phyloP scores from a whole-genome alignment of 2,113 vertebrate species.

The Triplophysa rosa region DNA sequence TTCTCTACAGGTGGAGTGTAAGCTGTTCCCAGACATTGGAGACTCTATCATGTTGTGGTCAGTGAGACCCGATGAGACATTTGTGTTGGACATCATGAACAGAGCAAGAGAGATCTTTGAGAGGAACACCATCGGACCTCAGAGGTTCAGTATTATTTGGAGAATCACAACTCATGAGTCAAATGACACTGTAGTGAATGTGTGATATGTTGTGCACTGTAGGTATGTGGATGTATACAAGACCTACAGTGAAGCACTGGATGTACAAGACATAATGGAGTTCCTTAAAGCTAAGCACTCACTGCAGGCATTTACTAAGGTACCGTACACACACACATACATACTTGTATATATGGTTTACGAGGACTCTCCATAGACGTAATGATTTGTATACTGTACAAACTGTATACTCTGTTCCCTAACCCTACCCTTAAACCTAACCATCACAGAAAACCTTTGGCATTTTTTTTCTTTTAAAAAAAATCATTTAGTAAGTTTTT shows the following conservation, averaged over 20 bases:
- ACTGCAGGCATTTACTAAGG: constrained; percentile 77
- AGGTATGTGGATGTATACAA: constrained; percentile 86
- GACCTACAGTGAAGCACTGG: constrained; percentile 80
- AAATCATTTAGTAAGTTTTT: too few species aligned
- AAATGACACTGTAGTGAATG: background rate
- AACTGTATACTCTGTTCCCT: background rate
- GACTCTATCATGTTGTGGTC: constrained; percentile 72
- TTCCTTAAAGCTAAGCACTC: constrained; percentile 82
- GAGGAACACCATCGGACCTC: constrained; percentile 81
- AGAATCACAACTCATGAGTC: background rate
- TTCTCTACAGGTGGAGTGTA: constrained; percentile 80
- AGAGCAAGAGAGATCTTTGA: constrained; percentile 78
- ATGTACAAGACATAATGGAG: constrained; percentile 70
- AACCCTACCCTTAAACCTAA: too few species aligned
- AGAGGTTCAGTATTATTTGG: constrained; percentile 73
- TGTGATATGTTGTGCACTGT: constrained; percentile 49
- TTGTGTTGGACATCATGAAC: constrained; percentile 76
- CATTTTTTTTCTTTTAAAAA: too few species aligned
- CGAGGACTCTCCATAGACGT: background rate
- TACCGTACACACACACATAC: constrained; percentile 56
- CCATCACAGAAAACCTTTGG: too few species aligned
- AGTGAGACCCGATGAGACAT: constrained; percentile 74
- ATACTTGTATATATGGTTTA: too few species aligned
- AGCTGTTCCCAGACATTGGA: constrained; percentile 78
- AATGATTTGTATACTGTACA: too few species aligned